Conservation (phyloP, 2,888 invertebrate species). For the Drosophila lacicola region DNA sequence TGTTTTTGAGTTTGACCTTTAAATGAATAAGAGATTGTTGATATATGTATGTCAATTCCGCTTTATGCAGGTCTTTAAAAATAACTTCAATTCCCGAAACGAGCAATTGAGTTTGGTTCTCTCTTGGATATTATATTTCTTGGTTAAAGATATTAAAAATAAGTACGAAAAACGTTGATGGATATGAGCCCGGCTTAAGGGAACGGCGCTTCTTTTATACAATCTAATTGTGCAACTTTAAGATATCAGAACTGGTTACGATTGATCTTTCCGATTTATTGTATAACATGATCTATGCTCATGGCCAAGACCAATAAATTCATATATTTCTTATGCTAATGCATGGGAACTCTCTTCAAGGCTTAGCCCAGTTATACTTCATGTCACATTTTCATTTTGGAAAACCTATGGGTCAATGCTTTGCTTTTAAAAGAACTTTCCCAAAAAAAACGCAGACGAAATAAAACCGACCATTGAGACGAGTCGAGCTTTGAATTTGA, state of each 20-base stretch:
- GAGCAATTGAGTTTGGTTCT: too few species aligned
- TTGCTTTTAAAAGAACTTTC: constrained; percentile 22
- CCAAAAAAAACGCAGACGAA: not conserved
- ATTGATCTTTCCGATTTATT: not conserved
- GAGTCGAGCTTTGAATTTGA: constrained; percentile 7
- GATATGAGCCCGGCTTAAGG: too few species aligned
- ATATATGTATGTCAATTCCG: too few species aligned
- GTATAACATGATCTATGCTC: constrained; percentile 1
- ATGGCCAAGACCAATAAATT: not conserved
- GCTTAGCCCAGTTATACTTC: not conserved
- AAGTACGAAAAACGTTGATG: too few species aligned
- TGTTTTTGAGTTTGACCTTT: too few species aligned
- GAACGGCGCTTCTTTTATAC: too few species aligned
- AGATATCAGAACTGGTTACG: not conserved
- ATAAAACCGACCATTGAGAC: constrained; percentile 6
- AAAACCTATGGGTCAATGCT: constrained; percentile 6
- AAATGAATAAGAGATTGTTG: too few species aligned
- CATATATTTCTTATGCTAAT: constrained; percentile 10
- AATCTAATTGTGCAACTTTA: not conserved
- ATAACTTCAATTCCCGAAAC: too few species aligned
- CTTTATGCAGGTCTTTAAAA: too few species aligned
- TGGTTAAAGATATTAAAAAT: too few species aligned
- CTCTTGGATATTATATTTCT: too few species aligned
- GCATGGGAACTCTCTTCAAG: not conserved
- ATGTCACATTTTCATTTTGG: not conserved